Base-by-base conservation (phyloP, 1,140 invertebrate genomes). In the Panagrolaimus sp. region DNA sequence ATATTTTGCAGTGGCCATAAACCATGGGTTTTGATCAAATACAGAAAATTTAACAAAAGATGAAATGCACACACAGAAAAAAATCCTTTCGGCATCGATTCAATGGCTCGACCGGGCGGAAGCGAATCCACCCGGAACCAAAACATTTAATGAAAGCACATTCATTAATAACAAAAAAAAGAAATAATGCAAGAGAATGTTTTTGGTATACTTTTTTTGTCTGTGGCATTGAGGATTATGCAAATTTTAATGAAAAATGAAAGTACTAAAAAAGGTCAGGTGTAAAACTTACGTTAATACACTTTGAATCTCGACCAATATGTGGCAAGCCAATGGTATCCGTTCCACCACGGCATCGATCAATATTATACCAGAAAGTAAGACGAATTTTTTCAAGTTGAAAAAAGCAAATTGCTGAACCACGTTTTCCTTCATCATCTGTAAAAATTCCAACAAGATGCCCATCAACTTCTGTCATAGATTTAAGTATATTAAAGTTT, bases 311-410 rank as follows among this genome's bases (percentile, higher is more conserved):
- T 25, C 78, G 44, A 14, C 80, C 80, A 45, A 81, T 78, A 65
- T 81, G 81, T 16, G 81, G 74, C 51, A 81, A 65, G 23, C 78
- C 78, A 65, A 77, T 70, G n/a, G 74, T 77, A 48, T 74, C 78
- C 8, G 79, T 72, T 23, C 80, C 80, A 53, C 68, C 69, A 48
- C 80, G 51, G 66, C 80, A 81, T 48, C 81, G 70, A 67, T 95
- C 93, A 74, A 98, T 97, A 83, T 98, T 98, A 84, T 92, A 89
- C 88, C 96, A 97, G 85, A 98, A 98, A 83, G 93, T 93, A 42
- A 91, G 86, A 11, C 93, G 88, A 66, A 98, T 92, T 5, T 90
- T 88, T 84, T 93, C 92, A 68, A 98, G 86, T 0, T 92, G 91
- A 84, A 96, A 98, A 11, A 98, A 90, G 84, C 96, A 98, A 3